phyloP scores from a whole-genome alignment of 1,140 invertebrate species.

The Grapholita molesta region DNA sequence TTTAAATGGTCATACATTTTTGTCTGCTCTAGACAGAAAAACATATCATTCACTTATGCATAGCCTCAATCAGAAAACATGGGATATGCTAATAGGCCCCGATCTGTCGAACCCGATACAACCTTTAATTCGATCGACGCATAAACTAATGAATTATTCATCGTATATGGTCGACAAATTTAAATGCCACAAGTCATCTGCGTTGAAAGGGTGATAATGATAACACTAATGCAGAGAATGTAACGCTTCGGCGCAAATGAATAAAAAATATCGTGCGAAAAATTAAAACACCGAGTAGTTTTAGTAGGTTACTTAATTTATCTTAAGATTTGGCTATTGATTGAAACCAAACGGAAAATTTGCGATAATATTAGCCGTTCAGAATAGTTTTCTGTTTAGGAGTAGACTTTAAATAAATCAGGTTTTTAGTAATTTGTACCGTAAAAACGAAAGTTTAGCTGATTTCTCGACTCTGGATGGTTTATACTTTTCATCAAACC shows the following conservation, averaged over 20 bases:
- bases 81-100: conserved; percentile 53
- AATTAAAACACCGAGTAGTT: no score
- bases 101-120: conserved; percentile 44
- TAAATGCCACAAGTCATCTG: conserved; percentile 25
- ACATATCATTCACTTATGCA: neutral
- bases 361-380: neutral
- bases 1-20: neutral
- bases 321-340: neutral
- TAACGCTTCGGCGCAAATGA: neutral
- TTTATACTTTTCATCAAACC: neutral
- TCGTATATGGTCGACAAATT: conserved; percentile 40
- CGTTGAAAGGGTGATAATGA: neutral
- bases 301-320: neutral
- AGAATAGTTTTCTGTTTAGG: neutral
- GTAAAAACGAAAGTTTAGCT: neutral
- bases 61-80: conserved; percentile 29
- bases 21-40: neutral
- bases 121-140: conserved; percentile 51
- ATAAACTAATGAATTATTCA: conserved; percentile 58
- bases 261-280: neutral
- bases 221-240: neutral
- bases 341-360: neutral
- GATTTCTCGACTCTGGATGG: neutral
- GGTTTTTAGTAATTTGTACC: neutral
- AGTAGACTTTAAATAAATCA: neutral